Evolutionary conservation across 1,140 invertebrate genomes (phyloP).

Genomic region (Nephila pilipes): DNA sequence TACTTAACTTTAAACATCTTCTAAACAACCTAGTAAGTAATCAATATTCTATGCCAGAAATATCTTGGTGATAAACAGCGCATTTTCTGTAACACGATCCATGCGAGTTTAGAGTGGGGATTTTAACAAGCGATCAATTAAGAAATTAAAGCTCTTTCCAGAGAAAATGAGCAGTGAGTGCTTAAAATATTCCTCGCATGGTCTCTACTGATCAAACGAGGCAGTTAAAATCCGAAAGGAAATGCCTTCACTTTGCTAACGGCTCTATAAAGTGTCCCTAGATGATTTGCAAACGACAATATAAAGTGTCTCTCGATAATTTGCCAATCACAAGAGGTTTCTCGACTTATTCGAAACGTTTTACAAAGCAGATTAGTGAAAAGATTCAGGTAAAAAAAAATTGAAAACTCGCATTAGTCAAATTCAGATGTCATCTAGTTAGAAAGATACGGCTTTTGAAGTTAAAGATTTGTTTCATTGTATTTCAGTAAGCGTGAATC

Average conservation of each 20-base stretch:
- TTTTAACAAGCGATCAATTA: constrained; percentile 30
- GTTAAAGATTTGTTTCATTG: too few species aligned
- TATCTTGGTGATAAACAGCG: not conserved
- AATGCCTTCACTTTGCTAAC: not conserved
- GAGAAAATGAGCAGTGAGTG: constrained; percentile 8
- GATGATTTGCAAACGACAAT: constrained; percentile 2
- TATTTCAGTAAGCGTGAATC: too few species aligned
- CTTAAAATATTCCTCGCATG: constrained; percentile 20
- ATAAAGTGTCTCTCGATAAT: constrained; percentile 31
- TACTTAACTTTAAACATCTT: not conserved
- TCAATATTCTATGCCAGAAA: constrained; percentile 27
- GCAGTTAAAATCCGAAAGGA: constrained; percentile 20
- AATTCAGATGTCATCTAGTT: too few species aligned
- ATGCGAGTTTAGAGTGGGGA: not conserved
- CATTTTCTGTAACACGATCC: constrained; percentile 15
- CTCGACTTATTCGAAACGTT: not conserved
- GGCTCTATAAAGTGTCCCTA: not conserved
- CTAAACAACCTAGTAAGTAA: not conserved
- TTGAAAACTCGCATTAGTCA: too few species aligned
- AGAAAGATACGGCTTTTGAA: too few species aligned
- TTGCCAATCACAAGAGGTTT: not conserved
- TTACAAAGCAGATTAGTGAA: too few species aligned
- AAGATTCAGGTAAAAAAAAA: too few species aligned
- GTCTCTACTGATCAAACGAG: constrained; percentile 17
- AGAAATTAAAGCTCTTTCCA: not conserved